Base-by-base conservation (phyloP, 53 echinoderm and acorn worm species). In the Crossaster papposus region DNA sequence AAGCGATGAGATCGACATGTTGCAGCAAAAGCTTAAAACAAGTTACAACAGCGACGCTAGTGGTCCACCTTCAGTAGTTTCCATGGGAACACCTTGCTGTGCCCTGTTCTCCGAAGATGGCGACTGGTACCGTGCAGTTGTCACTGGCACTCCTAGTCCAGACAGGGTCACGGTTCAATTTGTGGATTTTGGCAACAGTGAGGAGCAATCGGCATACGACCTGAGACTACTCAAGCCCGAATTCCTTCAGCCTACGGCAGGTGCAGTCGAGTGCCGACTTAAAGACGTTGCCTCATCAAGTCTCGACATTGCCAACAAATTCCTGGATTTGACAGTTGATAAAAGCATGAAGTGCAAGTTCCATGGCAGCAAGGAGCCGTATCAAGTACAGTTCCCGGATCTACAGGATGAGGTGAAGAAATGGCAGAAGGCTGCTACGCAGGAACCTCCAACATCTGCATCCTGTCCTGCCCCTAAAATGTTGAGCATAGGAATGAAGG, bases 101-200 rank as follows among this genome's bases (percentile, higher is more conserved):
- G 92, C 94, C 51, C 89, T 92, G 72, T 97, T 93, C 82, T 85
- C 91, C 4, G 99, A 96, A 34, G 96, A 99, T 72, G 92, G 90
- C 8, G 90, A 92, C 64, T 99, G 96, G 96, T 96, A 96, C 70
- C 95, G 99, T 80, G 95, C 93, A 34, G 71, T 96, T 1, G 80
- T 99, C 36, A 94, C 90, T 26, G 62, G 86, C 12, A 37, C 68
- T 4, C 82, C 88, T 0, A 80, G 89, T 55, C 74, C 93, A 15
- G 90, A 80, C 22, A 86, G 86, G 64, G 91, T 91, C 44, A 72
- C 72, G 14, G 91, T 99, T 17, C 91, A 64, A 62, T 99, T 96
- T 89, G 91, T 99, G 12, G 99, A 99, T 85, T 99, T 95, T 93
- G 99, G 99, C 8, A 99, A 99, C 82, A 74, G 93, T 30, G 94